These are phyloP conservation scores for Drosophila suboccidentalis DNA, from an alignment of 2,888 invertebrate species.

Conservation along the genomic window DNA sequence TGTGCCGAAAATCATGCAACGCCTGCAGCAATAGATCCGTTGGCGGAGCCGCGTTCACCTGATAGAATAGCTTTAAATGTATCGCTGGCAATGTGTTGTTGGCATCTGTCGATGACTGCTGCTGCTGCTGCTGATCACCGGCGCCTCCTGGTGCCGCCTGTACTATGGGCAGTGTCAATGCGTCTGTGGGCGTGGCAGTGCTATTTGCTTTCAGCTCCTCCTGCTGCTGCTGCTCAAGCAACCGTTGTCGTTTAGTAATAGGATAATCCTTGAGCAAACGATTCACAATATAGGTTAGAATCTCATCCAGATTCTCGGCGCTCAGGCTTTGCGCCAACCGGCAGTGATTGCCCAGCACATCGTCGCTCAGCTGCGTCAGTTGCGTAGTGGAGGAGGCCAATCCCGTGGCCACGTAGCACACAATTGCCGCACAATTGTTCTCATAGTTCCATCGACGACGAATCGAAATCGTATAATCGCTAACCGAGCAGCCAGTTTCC, in stretches of 20 bases:
- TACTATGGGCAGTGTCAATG: conserved; percentile 62
- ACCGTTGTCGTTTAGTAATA: conserved; percentile 69
- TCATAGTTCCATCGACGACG: conserved; percentile 95
- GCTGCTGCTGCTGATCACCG: conserved; percentile 48
- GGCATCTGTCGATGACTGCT: background rate
- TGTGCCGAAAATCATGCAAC: conserved; percentile 85
- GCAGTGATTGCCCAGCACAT: conserved; percentile 82
- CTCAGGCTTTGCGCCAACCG: conserved; percentile 85
- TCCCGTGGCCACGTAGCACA: conserved; percentile 92
- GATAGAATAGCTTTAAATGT: conserved; percentile 92
- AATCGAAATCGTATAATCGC: conserved; percentile 93
- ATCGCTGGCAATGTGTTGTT: conserved; percentile 87
- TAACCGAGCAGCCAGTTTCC: conserved; percentile 95
- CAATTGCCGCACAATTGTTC: conserved; percentile 93
- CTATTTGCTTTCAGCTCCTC: background rate
- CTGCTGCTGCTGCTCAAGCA: conserved; percentile 19
- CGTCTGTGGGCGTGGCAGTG: conserved; percentile 36
- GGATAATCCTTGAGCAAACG: conserved; percentile 86
- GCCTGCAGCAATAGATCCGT: conserved; percentile 85
- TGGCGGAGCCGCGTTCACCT: conserved; percentile 88
- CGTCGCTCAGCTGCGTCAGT: conserved; percentile 85
- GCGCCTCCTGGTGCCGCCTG: conserved; percentile 40
- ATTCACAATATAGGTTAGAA: conserved; percentile 87
- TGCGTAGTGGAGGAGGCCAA: conserved; percentile 85
- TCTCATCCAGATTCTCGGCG: conserved; percentile 86